Base-by-base conservation (phyloP, 2,113 vertebrate genomes). In the Benitochromis conjunctus region DNA sequence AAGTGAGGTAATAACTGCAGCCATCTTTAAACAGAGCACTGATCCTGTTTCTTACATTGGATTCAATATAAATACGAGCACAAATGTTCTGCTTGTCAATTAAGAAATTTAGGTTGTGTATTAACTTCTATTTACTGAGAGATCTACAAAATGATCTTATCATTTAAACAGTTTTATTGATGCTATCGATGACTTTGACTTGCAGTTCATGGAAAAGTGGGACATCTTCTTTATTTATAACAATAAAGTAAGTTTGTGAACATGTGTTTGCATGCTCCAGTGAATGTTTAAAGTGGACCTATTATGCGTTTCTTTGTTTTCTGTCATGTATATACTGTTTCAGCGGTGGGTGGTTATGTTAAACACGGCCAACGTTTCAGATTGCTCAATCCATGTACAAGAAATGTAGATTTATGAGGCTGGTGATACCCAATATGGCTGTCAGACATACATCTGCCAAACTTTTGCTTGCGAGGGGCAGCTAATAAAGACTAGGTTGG, bases 1-100 rank as follows among this genome's bases (percentile, higher is more conserved):
- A 94, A 84, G 84, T 84, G 64, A 77, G 81, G 74, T 55, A 79
- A 88, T 82, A 88, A 91, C 62, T 31, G 58, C 46, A 86, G 18
- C 57, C 26, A n/a, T 88, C 54, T 88, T 80, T 89, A 21, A 91
- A 88, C 51, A 34, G 58, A 53, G 13, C 57, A 41, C 43, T 64
- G 9, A 21, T 60, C 46, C 26, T 12, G 13, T 66, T 58, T 84
- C 26, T 56, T 51, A 53, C 41, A 85, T 9, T 4, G n/a, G 54
- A 24, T 14, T 26, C 4, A 14, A 81, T 41, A 9, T 38, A 48
- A 18, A 48, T 29, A 19, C 10, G 43, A 74, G 16, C 43, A 29
- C 43, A 51, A 12, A 31, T 76, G 16, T 66, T 38, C 0, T 3
- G 31, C 3, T 41, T 41, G 54, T 26, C 11, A 51, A 71, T 8